These are phyloP conservation scores for Dendrophyllia cribrosa DNA, from an alignment of 64 coral and sea anemone genomes.

Conservation along the genomic window DNA sequence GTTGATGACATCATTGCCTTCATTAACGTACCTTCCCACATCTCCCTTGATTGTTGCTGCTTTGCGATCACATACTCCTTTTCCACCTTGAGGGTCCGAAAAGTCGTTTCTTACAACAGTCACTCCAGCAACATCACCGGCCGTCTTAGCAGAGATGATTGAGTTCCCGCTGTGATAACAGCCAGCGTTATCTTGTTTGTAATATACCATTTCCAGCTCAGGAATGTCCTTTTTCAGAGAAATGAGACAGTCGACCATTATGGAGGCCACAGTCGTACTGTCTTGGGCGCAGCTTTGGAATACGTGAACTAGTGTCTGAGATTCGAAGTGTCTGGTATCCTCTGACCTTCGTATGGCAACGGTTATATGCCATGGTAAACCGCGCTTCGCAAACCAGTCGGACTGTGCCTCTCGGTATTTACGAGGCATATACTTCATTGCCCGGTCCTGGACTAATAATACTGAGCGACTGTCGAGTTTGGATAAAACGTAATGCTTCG, in stretches of 20 bases:
- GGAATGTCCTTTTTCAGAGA: constrained; percentile 50
- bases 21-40: constrained; percentile 39
- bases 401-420: constrained; percentile 73
- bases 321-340: constrained; percentile 51
- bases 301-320: constrained; percentile 62
- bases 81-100: constrained; percentile 33
- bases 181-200: constrained; percentile 75
- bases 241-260: constrained; percentile 47
- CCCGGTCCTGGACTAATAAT: constrained; percentile 72
- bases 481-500: constrained; percentile 46
- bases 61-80: constrained; percentile 20
- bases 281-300: constrained; percentile 72
- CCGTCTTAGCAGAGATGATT: constrained; percentile 2
- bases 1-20: constrained; percentile 56
- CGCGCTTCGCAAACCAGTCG: constrained; percentile 76
- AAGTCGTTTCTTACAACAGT: constrained; percentile 47
- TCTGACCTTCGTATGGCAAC: constrained; percentile 41
- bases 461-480: constrained; percentile 62
- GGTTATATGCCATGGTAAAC: constrained; percentile 72
- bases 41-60: constrained; percentile 29
- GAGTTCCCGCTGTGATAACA: constrained; percentile 60
- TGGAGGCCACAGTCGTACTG: constrained; percentile 49
- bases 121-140: background rate
- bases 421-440: constrained; percentile 73
- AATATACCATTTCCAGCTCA: too few relatives aligned